These are phyloP conservation scores for Drosophila paucipuncta DNA, from an alignment of 2,888 invertebrate species.

Conservation along the genomic window DNA sequence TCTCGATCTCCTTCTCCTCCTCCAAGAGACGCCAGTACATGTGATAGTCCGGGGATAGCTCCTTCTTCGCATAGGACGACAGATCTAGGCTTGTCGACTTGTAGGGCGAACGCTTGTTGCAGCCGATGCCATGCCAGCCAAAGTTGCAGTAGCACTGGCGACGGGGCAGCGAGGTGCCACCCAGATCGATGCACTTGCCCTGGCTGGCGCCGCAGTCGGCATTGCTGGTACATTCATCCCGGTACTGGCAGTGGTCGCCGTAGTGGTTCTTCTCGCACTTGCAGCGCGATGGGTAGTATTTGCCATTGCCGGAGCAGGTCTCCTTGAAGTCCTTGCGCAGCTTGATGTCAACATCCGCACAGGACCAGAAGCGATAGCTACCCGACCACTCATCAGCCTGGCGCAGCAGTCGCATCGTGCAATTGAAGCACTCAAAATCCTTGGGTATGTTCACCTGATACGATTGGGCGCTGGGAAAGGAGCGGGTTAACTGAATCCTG, in stretches of 20 bases:
- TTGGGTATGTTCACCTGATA: conserved; percentile 92
- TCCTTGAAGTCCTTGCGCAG: conserved; percentile 92
- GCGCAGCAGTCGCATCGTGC: conserved; percentile 94
- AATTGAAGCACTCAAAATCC: conserved; percentile 94
- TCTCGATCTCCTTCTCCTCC: conserved; percentile 94
- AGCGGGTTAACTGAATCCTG: neutral
- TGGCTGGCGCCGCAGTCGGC: conserved; percentile 92
- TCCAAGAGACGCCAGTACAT: conserved; percentile 94
- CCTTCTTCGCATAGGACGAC: conserved; percentile 89
- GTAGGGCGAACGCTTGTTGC: conserved; percentile 92
- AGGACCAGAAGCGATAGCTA: conserved; percentile 96
- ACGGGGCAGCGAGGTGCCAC: conserved; percentile 92
- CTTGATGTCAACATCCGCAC: conserved; percentile 96
- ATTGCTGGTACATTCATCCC: conserved; percentile 94
- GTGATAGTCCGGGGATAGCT: conserved; percentile 90
- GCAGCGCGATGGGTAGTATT: conserved; percentile 91
- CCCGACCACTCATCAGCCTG: conserved; percentile 96
- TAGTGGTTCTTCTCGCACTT: conserved; percentile 93
- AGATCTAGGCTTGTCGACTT: conserved; percentile 91
- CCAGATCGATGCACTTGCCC: conserved; percentile 93
- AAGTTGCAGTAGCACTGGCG: conserved; percentile 95
- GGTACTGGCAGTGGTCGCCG: conserved; percentile 94
- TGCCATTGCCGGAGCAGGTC: conserved; percentile 94
- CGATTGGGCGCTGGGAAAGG: conserved; percentile 90
- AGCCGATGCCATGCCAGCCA: conserved; percentile 95